These are phyloP conservation scores for Tapera naevia DNA, from an alignment of 2,797 vertebrate genomes.

Conservation along the genomic window DNA sequence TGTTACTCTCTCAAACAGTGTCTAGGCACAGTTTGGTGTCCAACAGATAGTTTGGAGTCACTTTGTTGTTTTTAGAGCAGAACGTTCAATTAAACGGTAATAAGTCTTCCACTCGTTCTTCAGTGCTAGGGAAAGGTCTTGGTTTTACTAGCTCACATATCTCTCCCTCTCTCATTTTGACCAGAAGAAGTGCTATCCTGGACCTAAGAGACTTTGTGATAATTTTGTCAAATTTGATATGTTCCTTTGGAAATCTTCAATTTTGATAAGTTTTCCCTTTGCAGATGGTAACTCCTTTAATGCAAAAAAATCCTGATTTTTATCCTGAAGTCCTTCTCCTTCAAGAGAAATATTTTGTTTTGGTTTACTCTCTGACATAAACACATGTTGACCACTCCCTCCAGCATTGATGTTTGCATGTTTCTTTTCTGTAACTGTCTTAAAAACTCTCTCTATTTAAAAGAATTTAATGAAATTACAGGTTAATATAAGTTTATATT, in stretches of 20 bases:
- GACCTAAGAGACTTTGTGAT: not conserved
- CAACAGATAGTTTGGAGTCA: not conserved
- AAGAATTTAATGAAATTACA: not conserved
- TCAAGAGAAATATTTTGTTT: not conserved
- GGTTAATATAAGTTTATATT: not conserved
- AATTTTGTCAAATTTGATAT: not conserved
- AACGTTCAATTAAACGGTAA: fast-evolving
- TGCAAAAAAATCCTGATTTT: not conserved
- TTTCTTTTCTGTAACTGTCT: not conserved
- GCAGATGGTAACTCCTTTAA: not conserved
- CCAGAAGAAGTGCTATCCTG: not conserved
- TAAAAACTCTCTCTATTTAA: not conserved
- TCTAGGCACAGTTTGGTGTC: not conserved
- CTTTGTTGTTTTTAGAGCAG: not conserved
- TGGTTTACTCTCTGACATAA: not conserved
- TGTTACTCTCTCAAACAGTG: not conserved
- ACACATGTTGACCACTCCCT: not conserved
- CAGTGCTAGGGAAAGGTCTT: not conserved
- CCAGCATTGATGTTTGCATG: too few relatives aligned
- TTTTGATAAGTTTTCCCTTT: not conserved
- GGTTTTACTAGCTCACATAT: not conserved
- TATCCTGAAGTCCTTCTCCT: not conserved
- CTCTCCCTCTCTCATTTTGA: not conserved
- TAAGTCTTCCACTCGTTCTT: not conserved
- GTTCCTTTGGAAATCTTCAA: not conserved